Evolutionary conservation across 2,113 vertebrate species (phyloP), one percentile per base, ranked within the genome.

Genomic region (Synchiropus splendidus): DNA sequence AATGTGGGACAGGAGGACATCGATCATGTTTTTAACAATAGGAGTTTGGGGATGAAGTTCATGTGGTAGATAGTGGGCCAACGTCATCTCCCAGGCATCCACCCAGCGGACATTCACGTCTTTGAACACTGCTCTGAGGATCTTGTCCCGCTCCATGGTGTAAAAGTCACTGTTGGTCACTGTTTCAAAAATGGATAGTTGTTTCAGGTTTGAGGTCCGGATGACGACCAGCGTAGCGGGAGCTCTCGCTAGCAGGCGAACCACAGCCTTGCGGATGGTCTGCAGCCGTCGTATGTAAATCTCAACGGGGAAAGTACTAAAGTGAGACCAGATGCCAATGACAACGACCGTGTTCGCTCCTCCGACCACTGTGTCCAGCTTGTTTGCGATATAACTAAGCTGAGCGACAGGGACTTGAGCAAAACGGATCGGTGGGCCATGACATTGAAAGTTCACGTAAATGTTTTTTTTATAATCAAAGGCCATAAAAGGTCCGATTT

Each of bases 131-230:
- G 85, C 83, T 57, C 89, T 85, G 51, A 98, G 90, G 58, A 94
- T 66, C 32, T 64, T 39, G 51, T 98, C 89, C 11, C 90, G 88
- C 70, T 98, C 93, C 61, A 86, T 80, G 6, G 89, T 92, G 68
- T 83, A 96, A 94, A 94, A 98, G 82, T 98, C 95, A 6, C 92
- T 97, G 80, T 94, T 95, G 74, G 86, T 94, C 48, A 97, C 86
- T 80, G 93, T 97, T 51, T 87, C 86, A 65, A 94, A 90, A 0
- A 85, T 85, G 43, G 89, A 90, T 27, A 94, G 72, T 35, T 86
- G 88, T 56, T 94, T 93, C 6, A 86, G 88, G 0, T 97, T 98
- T 21, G 90, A 89, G 0, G 92, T 90, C 39, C 90, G 88, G 50
- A 98, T 85, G 53, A 92, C 57, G 1, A 97, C 61, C 0, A 81